Conservation (phyloP, 2,113 vertebrate species). For the Hippocampus comes region DNA sequence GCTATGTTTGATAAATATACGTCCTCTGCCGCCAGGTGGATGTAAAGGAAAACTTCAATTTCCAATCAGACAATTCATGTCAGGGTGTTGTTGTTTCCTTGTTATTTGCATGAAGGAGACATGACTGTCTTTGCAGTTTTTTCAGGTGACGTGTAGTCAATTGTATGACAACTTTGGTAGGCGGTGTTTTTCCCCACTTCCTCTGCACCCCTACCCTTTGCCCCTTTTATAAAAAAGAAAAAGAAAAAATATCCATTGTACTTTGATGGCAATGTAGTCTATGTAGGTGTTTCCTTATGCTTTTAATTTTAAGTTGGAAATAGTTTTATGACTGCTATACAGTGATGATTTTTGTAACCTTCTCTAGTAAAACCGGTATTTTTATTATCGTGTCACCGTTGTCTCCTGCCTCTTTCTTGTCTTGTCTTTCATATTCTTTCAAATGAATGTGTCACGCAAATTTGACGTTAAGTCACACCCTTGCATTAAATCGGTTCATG, state of each 20-base stretch:
- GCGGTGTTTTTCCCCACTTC: conserved; percentile 78
- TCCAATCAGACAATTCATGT: conserved; percentile 78
- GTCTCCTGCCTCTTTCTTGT: conserved; percentile 83
- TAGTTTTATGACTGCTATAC: conserved; percentile 95
- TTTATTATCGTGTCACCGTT: conserved; percentile 94
- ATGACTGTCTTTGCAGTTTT: conserved; percentile 76
- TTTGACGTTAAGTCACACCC: not conserved
- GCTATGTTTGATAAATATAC: conserved; percentile 77
- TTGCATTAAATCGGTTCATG: not conserved
- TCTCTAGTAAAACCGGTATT: conserved; percentile 99
- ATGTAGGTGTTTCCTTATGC: conserved; percentile 76
- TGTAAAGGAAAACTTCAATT: conserved; percentile 65
- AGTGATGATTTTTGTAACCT: conserved; percentile 99
- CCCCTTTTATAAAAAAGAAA: conserved; percentile 16
- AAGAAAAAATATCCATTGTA: conserved; percentile 66
- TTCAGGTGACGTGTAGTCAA: conserved; percentile 95
- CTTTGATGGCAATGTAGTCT: conserved; percentile 76
- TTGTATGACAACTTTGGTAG: conserved; percentile 89
- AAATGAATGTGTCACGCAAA: not conserved
- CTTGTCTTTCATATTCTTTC: conserved; percentile 10
- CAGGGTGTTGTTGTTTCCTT: conserved; percentile 86
- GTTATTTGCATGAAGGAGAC: conserved; percentile 94
- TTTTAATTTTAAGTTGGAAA: conserved; percentile 87
- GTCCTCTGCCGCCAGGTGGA: conserved; percentile 66
- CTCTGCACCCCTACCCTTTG: conserved; percentile 1